Percentiles rank a stretch among this genome's conserved stretches.
These are phyloP conservation scores for Sesamia inferens DNA, from an alignment of 2,888 invertebrate genomes.

Conservation along the genomic window DNA sequence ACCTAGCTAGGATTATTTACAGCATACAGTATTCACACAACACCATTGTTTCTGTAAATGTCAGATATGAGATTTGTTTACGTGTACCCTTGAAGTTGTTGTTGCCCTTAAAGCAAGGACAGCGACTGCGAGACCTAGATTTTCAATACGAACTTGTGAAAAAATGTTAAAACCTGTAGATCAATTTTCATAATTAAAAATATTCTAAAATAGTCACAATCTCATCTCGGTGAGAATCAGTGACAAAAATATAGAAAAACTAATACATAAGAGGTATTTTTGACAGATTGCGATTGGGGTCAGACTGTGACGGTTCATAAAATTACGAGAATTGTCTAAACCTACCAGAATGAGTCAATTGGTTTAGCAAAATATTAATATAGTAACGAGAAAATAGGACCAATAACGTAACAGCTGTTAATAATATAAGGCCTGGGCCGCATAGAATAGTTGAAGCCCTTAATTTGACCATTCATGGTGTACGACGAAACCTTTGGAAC, in stretches of 20 bases:
- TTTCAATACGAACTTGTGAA: slow-evolving; percentile 18
- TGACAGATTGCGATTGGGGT: background rate
- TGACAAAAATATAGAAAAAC: background rate
- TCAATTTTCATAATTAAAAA: background rate
- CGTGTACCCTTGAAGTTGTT: slow-evolving; percentile 11
- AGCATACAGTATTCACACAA: slow-evolving; percentile 33
- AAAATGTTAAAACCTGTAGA: background rate
- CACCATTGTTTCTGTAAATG: slow-evolving; percentile 35
- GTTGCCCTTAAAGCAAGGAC: slow-evolving; percentile 28
- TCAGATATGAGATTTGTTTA: slow-evolving; percentile 34
- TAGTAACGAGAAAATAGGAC: slow-evolving; percentile 26
- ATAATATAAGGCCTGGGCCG: slow-evolving; percentile 48
- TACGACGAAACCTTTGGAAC: slow-evolving; percentile 68
- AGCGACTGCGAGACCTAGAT: slow-evolving; percentile 8
- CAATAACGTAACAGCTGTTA: slow-evolving; percentile 29
- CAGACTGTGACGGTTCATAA: background rate
- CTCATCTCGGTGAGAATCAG: background rate
- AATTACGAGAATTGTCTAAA: background rate
- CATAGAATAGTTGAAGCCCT: slow-evolving; percentile 59
- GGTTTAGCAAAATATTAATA: slow-evolving; percentile 24
- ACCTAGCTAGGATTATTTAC: slow-evolving; percentile 41
- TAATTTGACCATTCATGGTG: slow-evolving; percentile 68
- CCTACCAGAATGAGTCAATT: slow-evolving; percentile 24
- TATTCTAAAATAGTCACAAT: background rate
- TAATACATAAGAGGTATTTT: background rate